phyloP scores from a whole-genome alignment of 2,888 invertebrate genomes.

The Sinotaia quadrata region DNA sequence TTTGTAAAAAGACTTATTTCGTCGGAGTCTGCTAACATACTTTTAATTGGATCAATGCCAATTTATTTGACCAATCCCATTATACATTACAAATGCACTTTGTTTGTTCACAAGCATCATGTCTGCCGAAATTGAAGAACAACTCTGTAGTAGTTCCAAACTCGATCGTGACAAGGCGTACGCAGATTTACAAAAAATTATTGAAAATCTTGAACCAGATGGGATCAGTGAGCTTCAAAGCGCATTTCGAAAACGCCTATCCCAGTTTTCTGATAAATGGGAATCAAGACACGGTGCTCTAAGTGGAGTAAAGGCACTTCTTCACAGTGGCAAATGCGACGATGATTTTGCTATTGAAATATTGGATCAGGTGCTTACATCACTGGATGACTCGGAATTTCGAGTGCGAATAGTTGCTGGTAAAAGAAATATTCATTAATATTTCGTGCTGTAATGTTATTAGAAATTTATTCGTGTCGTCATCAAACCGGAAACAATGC shows the following conservation, averaged over 20 bases:
- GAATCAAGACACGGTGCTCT: constrained; percentile 73
- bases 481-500: no score
- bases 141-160: constrained; percentile 66
- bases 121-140: constrained; percentile 51
- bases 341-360: constrained; percentile 57
- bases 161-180: constrained; percentile 69
- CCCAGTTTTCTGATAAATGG: constrained; percentile 65
- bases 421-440: no score
- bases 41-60: constrained; percentile 7
- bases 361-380: constrained; percentile 56
- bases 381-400: constrained; percentile 72
- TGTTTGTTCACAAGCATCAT: constrained; percentile 40
- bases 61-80: constrained; percentile 1
- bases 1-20: neutral
- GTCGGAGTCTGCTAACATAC: neutral
- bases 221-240: constrained; percentile 52
- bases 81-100: neutral
- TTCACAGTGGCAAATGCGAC: constrained; percentile 46
- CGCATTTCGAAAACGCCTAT: constrained; percentile 48
- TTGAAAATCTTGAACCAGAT: constrained; percentile 39
- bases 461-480: no score
- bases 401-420: constrained; percentile 73
- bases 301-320: constrained; percentile 69
- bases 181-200: constrained; percentile 48
- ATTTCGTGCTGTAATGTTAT: no score